A percentile compares a stretch with the other conserved stretches of the same genome.
phyloP scores from a whole-genome alignment of 2,797 vertebrate genomes.

The Tenualosa thibaudeaui region DNA sequence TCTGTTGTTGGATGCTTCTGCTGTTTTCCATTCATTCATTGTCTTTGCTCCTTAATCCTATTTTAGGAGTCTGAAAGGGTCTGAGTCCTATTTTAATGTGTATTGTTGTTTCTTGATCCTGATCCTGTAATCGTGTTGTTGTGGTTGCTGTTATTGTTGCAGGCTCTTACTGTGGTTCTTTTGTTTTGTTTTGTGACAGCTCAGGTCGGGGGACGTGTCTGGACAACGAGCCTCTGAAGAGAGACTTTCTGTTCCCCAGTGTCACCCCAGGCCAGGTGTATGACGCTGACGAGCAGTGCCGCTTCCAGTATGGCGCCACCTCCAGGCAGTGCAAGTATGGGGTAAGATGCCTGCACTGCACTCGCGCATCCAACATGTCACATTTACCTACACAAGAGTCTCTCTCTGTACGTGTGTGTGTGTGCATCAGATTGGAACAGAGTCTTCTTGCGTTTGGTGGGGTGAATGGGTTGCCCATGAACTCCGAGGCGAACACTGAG shows the following conservation, averaged over 20 bases:
- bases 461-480: constrained; percentile 7
- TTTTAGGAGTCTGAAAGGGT: neutral
- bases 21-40: neutral
- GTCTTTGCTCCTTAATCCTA: neutral
- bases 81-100: neutral
- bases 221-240: constrained; percentile 99
- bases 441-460: neutral
- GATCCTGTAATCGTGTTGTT: constrained; percentile 24
- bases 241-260: constrained; percentile 99
- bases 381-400: neutral
- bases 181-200: constrained; percentile 94
- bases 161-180: constrained; percentile 71
- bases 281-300: constrained; percentile 96
- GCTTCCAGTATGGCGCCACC: constrained; percentile 96
- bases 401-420: neutral
- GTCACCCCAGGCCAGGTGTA: constrained; percentile 98
- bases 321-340: constrained; percentile 99
- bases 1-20: neutral
- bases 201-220: constrained; percentile 99
- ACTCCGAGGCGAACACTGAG: neutral
- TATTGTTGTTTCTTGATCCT: neutral
- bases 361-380: constrained; percentile 18
- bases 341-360: constrained; percentile 91
- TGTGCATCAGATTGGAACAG: neutral
- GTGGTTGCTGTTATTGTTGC: neutral